Evolutionary conservation across 2,888 invertebrate species (phyloP), one percentile per base, ranked within the genome.

Genomic region (Hemicrepidius hirtus): DNA sequence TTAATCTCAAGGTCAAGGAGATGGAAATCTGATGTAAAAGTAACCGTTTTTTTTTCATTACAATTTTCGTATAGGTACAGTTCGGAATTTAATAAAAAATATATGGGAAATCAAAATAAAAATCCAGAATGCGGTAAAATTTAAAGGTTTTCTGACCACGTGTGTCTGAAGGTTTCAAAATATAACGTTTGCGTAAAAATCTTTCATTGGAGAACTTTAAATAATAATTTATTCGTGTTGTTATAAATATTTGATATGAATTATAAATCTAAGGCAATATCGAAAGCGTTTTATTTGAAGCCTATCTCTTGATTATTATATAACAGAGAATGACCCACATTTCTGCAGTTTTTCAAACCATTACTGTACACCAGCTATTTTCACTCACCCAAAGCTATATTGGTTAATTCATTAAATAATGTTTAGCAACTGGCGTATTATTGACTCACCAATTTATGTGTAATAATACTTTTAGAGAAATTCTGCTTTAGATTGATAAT

Each of bases 221-320:
- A 44, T 9, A 32, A 7, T 32, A 32, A 32, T 5, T 32, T 32
- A 32, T 32, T 32, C 32, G 7, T 6, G 18, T 44, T 6, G 18
- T 44, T 44, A 44, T 44, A 16, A n/a, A 44, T 44, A 44, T 16
- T 16, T 24, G 50, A 50, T n/a, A n/a, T 50, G n/a, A 20, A 10
- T 60, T 37, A 44, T 60, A 60, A 66, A 50, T 21, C 55, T 50
- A 66, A 53, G 35, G 55, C 66, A 40, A 55, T 66, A 53, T 55
- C 20, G 66, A 66, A 66, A 66, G 66, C 66, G 55, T 13, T 40
- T 66, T 40, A 55, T 66, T 66, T 66, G 66, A 65, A 66, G n/a
- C 66, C 66, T 66, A 66, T 60, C 60, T 60, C 60, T 60, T 24
- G 44, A 46, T 67, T 67, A 46, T 67, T 67, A 67, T 67, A 67